These are phyloP conservation scores for Eira barbara DNA, from an alignment of 2,113 vertebrate species.

Conservation along the genomic window DNA sequence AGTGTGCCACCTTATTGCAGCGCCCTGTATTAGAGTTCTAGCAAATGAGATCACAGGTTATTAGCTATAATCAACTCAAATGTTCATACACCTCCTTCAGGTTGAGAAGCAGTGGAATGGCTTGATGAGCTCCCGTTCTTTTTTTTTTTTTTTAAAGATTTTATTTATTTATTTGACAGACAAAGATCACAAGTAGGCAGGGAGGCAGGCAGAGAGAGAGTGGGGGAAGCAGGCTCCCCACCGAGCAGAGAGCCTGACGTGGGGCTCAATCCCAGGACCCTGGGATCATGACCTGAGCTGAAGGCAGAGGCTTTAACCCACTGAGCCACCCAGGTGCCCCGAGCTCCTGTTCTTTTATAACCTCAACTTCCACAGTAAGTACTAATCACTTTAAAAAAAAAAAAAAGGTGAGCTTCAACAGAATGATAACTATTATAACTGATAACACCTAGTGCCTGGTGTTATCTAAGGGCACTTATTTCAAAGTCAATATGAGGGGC, in stretches of 20 bases:
- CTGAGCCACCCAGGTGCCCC: too few species aligned
- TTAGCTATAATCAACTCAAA: slow-evolving; percentile 42
- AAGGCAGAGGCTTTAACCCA: too few species aligned
- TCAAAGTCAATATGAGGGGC: background rate
- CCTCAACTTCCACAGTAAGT: background rate
- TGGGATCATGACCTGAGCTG: too few species aligned
- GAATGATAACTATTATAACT: background rate
- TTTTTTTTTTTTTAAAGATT: too few species aligned
- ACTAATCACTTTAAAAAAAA: background rate
- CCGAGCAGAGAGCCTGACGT: too few species aligned
- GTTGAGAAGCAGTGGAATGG: background rate
- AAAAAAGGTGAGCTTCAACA: background rate
- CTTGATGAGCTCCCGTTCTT: slow-evolving; percentile 6
- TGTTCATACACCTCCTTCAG: background rate
- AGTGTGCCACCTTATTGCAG: background rate
- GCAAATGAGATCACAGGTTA: slow-evolving; percentile 59
- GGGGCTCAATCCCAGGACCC: too few species aligned
- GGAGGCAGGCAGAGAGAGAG: too few species aligned
- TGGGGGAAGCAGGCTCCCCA: too few species aligned
- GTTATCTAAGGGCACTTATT: background rate
- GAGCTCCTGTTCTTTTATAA: slow-evolving; percentile 7
- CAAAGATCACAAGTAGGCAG: too few species aligned
- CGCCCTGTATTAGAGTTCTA: slow-evolving; percentile 41
- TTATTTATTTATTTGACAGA: too few species aligned
- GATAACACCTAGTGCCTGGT: background rate